Percentiles rank a stretch among this genome's conserved stretches.
Conservation (phyloP, 2,113 vertebrate genomes). For the Axis porcinus region DNA sequence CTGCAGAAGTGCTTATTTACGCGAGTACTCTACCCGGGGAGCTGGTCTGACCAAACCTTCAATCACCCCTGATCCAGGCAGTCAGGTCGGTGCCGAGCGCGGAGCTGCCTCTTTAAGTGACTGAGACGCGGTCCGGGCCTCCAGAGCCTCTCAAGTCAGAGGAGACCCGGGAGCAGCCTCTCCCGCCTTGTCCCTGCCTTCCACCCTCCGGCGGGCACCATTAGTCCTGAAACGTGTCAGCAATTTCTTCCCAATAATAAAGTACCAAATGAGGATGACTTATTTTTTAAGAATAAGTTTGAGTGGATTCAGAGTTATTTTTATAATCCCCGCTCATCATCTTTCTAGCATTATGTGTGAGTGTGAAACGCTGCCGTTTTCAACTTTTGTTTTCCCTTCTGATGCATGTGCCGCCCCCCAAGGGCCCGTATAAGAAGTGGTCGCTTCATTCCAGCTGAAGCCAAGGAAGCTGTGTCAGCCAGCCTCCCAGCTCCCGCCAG, state of each 20-base stretch:
- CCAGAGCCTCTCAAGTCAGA: neutral
- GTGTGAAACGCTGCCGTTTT: neutral
- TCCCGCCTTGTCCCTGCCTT: neutral
- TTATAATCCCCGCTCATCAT: neutral
- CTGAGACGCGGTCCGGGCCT: accelerated
- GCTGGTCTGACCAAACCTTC: neutral
- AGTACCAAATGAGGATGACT: neutral
- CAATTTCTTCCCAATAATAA: neutral
- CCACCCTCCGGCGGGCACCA: neutral
- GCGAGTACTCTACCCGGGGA: neutral
- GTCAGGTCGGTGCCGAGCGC: neutral
- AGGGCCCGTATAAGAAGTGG: accelerated
- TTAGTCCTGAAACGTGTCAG: neutral
- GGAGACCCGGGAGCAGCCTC: neutral
- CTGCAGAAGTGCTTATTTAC: neutral
- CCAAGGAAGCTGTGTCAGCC: neutral
- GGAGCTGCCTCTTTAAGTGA: neutral
- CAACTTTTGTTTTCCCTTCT: neutral
- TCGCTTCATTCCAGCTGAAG: neutral
- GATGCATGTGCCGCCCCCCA: accelerated
- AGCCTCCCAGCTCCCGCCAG: neutral
- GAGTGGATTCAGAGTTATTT: neutral
- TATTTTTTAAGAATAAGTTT: neutral
- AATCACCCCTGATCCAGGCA: neutral
- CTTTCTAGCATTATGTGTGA: neutral